Conservation (phyloP, 2,888 invertebrate genomes). For the Pollenia griseotomentosa region DNA sequence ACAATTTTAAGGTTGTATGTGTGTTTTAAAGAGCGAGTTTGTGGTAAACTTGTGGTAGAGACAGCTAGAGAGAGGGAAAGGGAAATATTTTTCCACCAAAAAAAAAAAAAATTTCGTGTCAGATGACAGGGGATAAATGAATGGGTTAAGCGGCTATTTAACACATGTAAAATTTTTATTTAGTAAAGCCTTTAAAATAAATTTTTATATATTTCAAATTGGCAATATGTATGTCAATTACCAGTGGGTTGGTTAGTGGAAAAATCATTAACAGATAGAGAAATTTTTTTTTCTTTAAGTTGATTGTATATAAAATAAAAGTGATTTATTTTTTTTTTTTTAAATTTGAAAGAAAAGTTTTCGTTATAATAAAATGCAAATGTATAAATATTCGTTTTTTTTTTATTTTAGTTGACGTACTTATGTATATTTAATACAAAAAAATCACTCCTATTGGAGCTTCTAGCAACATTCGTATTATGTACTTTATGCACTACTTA, state of each 20-base stretch:
- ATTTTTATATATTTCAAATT: background rate
- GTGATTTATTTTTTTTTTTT: too few relatives aligned
- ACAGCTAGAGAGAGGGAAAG: background rate
- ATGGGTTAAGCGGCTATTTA: constrained; percentile 39
- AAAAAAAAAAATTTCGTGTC: constrained; percentile 4
- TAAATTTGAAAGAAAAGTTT: too few relatives aligned
- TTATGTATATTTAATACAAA: too few relatives aligned
- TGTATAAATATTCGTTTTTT: too few relatives aligned
- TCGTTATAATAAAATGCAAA: too few relatives aligned
- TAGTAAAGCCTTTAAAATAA: constrained; percentile 30
- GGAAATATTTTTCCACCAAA: background rate
- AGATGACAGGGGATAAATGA: constrained; percentile 22
- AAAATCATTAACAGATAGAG: background rate
- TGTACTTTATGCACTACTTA: too few relatives aligned
- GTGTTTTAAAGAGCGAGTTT: background rate
- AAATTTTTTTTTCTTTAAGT: too few relatives aligned
- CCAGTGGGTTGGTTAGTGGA: background rate
- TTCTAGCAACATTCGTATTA: too few relatives aligned
- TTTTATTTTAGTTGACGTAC: too few relatives aligned
- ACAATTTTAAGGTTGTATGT: background rate
- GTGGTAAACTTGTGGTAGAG: background rate
- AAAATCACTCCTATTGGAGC: too few relatives aligned
- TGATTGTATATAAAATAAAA: too few relatives aligned
- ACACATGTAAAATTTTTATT: constrained; percentile 48
- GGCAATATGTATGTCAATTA: background rate